Evolutionary conservation across 2,888 invertebrate genomes (phyloP).

Genomic region (Pycnomerus fuliginosus): DNA sequence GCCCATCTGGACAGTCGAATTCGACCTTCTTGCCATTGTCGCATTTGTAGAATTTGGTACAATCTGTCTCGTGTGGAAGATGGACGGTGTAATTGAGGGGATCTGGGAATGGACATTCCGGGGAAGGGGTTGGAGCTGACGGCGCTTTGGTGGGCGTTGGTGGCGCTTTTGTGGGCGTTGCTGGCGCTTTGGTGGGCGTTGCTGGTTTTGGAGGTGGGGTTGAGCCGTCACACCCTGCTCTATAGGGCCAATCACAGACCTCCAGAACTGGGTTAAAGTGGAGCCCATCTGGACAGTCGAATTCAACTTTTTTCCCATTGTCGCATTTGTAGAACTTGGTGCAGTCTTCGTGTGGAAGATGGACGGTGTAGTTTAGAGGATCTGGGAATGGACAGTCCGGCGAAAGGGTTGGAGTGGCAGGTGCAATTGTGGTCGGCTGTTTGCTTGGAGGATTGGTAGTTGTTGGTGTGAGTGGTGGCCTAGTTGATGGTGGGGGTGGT

Average conservation of each 20-base stretch:
- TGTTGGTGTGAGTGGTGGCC: slow-evolving; percentile 1
- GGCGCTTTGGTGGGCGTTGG: background rate
- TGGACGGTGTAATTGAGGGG: slow-evolving; percentile 17
- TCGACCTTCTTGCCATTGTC: slow-evolving; percentile 20
- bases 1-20: slow-evolving; percentile 14
- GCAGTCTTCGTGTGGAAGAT: slow-evolving; percentile 29
- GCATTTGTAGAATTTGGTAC: slow-evolving; percentile 28
- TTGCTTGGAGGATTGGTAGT: background rate
- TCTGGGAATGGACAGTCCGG: slow-evolving; percentile 10
- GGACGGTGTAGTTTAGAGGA: slow-evolving; percentile 16
- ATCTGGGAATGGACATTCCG: slow-evolving; percentile 24
- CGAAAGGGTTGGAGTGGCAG: slow-evolving; percentile 2
- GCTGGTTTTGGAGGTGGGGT: slow-evolving; percentile 6
- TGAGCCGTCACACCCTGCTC: slow-evolving; percentile 12
- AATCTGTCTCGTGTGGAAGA: slow-evolving; percentile 27
- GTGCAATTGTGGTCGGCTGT: background rate
- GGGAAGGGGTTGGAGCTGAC: slow-evolving; percentile 1
- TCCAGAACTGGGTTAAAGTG: slow-evolving; percentile 16
- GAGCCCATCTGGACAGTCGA: slow-evolving; percentile 15
- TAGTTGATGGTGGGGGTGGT: slow-evolving; percentile 1
- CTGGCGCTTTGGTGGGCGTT: background rate
- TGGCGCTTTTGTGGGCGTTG: background rate
- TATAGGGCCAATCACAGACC: slow-evolving; percentile 23
- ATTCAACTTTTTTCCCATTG: slow-evolving; percentile 19
- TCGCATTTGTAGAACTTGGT: slow-evolving; percentile 28